Evolutionary conservation across 2,888 invertebrate genomes (phyloP), one percentile per base, ranked within the genome.

Genomic region (Nymphalis polychloros): DNA sequence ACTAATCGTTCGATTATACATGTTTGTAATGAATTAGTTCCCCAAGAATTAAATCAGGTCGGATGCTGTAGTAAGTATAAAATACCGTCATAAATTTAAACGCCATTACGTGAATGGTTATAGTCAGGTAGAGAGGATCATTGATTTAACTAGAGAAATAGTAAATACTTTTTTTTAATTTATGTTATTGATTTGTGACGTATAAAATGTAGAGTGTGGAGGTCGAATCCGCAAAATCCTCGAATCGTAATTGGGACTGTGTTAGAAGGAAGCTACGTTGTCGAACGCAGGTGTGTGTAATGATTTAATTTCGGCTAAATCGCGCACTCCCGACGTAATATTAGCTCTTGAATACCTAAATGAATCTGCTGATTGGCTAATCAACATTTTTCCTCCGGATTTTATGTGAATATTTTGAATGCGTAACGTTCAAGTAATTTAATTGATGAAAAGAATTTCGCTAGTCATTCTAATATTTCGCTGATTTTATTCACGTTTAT

Each of bases 1-100:
- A 80, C 90, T 82, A 91, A 92, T 92, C 85, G 81, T 77, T 82
- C 77, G 83, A 88, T 89, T 89, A 87, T 84, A 81, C 81, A 73
- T 79, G 78, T 78, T 76, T 78, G 76, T 81, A 81, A 76, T 75
- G 73, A 72, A 71, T 76, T 73, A 70, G 71, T 75, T 72, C 68
- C 67, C 68, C 62, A 53, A 49, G 64, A 73, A 72, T 72, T 59
- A 67, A 74, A 73, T 68, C 55, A 68, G 73, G 66, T 66, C 69
- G 63, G 63, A 65, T 59, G 49, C 59, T 62, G 63, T 49, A 55
- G 63, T 64, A 62, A 67, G 67, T 63, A 60, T 27, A 64, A 50
- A 65, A 62, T 48, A 47, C 48, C 50, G 59, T 61, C 63, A 61
- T 71, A 72, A 72, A 72, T 72, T 68, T 72, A 63, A 70, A 70